Conservation (phyloP, 2,113 vertebrate genomes). For the Rynchops niger region DNA sequence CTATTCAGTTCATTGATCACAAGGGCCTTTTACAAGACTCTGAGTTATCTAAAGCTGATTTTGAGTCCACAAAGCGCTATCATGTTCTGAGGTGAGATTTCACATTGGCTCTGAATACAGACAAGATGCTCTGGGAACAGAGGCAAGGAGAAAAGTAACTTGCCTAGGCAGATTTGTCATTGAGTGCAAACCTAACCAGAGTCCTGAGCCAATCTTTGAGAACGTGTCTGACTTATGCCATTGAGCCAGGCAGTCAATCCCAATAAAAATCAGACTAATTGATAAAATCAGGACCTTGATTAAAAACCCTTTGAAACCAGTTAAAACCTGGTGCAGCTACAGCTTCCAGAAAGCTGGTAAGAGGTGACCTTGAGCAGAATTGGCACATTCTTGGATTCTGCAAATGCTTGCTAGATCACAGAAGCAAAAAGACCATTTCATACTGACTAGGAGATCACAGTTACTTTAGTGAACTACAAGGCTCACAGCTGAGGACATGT, state of each 20-base stretch:
- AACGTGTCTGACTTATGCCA: neutral
- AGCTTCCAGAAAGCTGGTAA: neutral
- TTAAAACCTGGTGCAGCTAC: neutral
- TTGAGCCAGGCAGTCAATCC: neutral
- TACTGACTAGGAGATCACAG: neutral
- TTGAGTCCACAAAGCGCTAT: constrained; percentile 4
- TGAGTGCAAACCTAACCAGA: neutral
- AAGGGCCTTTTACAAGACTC: constrained; percentile 22
- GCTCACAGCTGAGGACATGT: neutral
- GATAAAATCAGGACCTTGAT: neutral
- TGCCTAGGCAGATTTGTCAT: neutral
- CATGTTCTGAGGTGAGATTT: constrained; percentile 10
- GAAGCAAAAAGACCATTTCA: neutral
- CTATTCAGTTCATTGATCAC: constrained; percentile 42
- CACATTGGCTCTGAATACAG: neutral
- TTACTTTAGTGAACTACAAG: neutral
- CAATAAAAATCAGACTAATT: neutral
- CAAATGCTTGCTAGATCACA: neutral
- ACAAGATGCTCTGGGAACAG: neutral
- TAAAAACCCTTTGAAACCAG: neutral
- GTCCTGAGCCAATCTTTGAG: neutral
- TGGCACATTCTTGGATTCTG: neutral
- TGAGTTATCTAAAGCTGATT: constrained; percentile 37
- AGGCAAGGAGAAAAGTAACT: neutral
- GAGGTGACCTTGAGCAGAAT: neutral